Percentiles rank a stretch among this genome's conserved stretches.
These are phyloP conservation scores for Spicauda simplicius DNA, from an alignment of 2,888 invertebrate genomes.

Conservation along the genomic window DNA sequence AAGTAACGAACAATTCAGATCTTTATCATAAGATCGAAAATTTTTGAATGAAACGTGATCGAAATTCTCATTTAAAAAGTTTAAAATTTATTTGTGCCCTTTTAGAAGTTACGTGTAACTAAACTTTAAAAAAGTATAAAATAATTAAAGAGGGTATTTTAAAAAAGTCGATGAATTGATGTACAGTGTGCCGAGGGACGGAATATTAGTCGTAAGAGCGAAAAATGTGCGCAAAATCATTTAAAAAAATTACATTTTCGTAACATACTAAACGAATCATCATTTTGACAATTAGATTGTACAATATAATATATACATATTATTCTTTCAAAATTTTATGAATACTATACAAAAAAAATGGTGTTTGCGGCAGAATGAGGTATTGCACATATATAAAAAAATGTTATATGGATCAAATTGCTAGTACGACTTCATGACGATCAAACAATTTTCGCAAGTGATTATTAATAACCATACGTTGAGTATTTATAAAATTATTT, in stretches of 20 bases:
- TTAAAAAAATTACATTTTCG: neutral
- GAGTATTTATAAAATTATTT: too few species aligned
- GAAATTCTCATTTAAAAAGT: slow-evolving; percentile 35
- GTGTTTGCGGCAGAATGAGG: too few species aligned
- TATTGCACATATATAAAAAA: too few species aligned
- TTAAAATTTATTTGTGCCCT: slow-evolving; percentile 53
- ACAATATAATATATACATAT: too few species aligned
- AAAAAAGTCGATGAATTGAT: slow-evolving; percentile 39
- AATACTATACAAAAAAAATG: too few species aligned
- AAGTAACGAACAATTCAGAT: slow-evolving; percentile 39
- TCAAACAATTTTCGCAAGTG: too few species aligned
- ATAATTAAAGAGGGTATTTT: slow-evolving; percentile 9
- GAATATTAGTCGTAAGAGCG: slow-evolving; percentile 56
- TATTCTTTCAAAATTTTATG: too few species aligned
- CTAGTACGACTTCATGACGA: too few species aligned
- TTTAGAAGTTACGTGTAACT: slow-evolving; percentile 39
- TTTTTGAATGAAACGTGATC: slow-evolving; percentile 37
- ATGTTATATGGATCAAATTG: too few species aligned
- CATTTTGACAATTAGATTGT: neutral
- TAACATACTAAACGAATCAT: neutral
- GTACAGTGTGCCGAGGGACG: slow-evolving; percentile 72
- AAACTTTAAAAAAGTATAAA: slow-evolving; percentile 17
- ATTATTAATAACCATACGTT: too few species aligned
- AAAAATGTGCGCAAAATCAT: slow-evolving; percentile 41
- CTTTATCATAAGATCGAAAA: slow-evolving; percentile 37